A percentile compares a stretch with the other conserved stretches of the same genome.
phyloP scores from a whole-genome alignment of 1,140 invertebrate genomes.

The Eriocheir sinensis region DNA sequence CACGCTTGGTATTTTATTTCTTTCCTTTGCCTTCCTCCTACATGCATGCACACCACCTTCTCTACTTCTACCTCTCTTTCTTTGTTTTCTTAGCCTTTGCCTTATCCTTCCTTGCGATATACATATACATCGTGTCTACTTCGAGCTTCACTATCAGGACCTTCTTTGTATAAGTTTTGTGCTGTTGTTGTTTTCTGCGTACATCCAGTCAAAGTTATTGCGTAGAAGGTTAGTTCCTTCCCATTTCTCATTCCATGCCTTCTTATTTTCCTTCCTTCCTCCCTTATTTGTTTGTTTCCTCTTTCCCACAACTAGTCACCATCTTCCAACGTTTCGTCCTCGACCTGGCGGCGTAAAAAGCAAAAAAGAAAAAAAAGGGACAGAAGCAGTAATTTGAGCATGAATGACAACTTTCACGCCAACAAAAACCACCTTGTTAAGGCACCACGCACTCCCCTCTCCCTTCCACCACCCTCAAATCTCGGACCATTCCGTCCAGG shows the following conservation, averaged over 20 bases:
- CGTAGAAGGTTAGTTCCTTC: no score
- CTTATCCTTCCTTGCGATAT: no score
- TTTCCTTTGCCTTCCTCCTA: background rate
- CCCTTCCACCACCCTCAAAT: background rate
- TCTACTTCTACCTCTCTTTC: no score
- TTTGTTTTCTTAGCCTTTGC: no score
- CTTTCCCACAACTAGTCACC: background rate
- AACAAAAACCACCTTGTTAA: slow-evolving; percentile 13
- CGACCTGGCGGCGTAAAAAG: background rate
- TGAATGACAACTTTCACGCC: slow-evolving; percentile 2
- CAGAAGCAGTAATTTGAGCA: background rate
- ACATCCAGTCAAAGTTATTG: no score
- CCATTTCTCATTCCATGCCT: background rate
- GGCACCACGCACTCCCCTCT: background rate
- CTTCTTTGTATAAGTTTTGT: background rate
- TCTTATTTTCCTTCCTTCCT: no score
- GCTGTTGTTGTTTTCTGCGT: background rate
- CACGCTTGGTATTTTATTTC: background rate
- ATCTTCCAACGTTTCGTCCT: background rate
- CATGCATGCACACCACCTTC: background rate
- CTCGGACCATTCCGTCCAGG: slow-evolving; percentile 9
- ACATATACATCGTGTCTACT: no score
- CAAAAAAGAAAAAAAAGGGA: background rate
- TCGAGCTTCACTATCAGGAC: no score
- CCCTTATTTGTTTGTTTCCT: no score